Percentiles rank a stretch among this genome's conserved stretches.
These are phyloP conservation scores for Pomacea canaliculata DNA, from an alignment of 2,888 invertebrate genomes.

Conservation along the genomic window DNA sequence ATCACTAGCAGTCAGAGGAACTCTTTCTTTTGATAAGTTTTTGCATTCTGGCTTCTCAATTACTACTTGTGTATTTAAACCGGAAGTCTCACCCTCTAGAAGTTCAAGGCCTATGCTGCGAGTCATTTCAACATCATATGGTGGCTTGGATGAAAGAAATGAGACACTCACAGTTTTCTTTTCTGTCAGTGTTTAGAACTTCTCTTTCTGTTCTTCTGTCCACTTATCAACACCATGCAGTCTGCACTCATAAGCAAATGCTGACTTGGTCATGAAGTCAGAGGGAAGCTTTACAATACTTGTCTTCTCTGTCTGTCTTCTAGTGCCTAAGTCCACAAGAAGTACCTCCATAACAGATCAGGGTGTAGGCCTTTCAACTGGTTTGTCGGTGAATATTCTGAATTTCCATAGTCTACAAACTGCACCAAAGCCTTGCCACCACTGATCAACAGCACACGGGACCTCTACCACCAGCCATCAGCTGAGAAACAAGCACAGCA, in stretches of 20 bases:
- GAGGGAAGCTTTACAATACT: constrained; percentile 22
- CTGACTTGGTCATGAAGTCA: constrained; percentile 34
- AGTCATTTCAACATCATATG: constrained; percentile 36
- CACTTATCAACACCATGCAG: constrained; percentile 36
- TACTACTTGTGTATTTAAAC: background rate
- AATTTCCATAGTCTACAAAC: constrained; percentile 64
- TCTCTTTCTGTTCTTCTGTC: constrained; percentile 32
- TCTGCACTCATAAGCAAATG: constrained; percentile 41
- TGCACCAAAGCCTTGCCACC: constrained; percentile 36
- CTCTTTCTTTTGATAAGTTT: background rate
- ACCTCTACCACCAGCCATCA: constrained; percentile 59
- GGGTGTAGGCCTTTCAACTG: constrained; percentile 33
- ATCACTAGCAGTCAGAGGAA: background rate
- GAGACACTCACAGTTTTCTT: constrained; percentile 36
- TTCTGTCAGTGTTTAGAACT: constrained; percentile 37
- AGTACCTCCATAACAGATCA: constrained; percentile 72
- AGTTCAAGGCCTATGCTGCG: constrained; percentile 36
- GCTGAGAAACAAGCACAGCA: constrained; percentile 53
- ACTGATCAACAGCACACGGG: constrained; percentile 36
- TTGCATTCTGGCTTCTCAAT: background rate
- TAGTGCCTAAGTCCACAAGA: constrained; percentile 77
- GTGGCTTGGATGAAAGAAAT: constrained; percentile 27
- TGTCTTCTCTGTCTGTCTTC: constrained; percentile 46
- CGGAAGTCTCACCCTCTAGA: constrained; percentile 19
- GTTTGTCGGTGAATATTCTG: constrained; percentile 36